Base-by-base conservation (phyloP, 2,113 vertebrate genomes). In the Hucho hucho region DNA sequence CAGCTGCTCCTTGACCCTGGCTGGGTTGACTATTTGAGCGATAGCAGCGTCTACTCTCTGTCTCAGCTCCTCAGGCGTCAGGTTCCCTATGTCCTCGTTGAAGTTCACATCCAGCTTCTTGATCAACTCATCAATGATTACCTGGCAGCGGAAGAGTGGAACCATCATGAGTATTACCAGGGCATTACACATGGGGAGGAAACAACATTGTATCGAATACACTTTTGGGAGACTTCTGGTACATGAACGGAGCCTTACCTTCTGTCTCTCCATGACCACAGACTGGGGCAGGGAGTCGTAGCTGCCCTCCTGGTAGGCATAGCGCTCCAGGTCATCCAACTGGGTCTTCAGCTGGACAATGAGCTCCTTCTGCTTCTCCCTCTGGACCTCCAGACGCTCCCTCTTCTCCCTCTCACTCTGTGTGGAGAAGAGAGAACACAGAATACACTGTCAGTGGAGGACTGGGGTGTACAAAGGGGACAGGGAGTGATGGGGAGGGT, bases 1-100 rank as follows among this genome's bases (percentile, higher is more conserved):
- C 88, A 99, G 90, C 87, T 99, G 98, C 77, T 99, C 98, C 75
- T 98, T 99, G 72, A 99, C 95, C 28, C 97, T 86, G 32, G 94
- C 97, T 1, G 98, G 97, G 78, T 98, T 99, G 43, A 99, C 95
- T 0, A 99, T 98, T 91, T 99, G 97, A n/a, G 98, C 96, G 59
- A 99, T 97, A 63, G 98, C 98, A 0, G 93, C 81, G 24, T 99
- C 97, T 82, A 99, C 97, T 1, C 95, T 92, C 85, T 97, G 96
- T 1, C 97, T 90, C 74, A 99, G 87, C 32, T 99, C 98, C 83
- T 99, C 98, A 0, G 97, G 94, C 4, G 95, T 92, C 61, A 98
- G 83, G 0, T 90, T 92, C 14, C 97, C 95, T 3, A 99, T 93
- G 86, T 99, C 98, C 81, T 97, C 98, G 6, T 96, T 98, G 88